phyloP scores from a whole-genome alignment of 2,113 vertebrate genomes.

The Heteronetta atricapilla region DNA sequence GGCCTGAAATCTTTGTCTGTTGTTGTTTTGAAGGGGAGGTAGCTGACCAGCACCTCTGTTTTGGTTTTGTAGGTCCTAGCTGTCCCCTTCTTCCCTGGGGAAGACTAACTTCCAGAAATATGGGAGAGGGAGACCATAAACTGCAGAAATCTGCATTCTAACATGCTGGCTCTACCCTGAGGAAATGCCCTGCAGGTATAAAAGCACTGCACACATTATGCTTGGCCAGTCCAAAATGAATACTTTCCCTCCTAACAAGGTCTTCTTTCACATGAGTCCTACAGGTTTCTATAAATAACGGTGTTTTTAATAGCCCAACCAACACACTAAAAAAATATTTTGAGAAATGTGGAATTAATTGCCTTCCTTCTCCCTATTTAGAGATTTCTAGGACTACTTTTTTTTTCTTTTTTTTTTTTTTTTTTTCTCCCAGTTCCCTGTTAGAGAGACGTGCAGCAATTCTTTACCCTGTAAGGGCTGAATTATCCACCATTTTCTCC shows the following conservation, averaged over 20 bases:
- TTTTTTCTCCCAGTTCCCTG: background rate
- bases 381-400: background rate
- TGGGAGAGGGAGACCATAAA: background rate
- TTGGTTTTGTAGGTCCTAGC: background rate
- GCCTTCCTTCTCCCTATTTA: background rate
- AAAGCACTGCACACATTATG: background rate
- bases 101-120: background rate
- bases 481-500: background rate
- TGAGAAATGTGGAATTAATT: constrained; percentile 60
- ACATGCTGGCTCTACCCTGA: background rate
- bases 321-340: constrained; percentile 17
- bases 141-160: constrained; percentile 13
- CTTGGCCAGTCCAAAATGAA: constrained; percentile 6
- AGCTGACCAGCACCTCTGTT: background rate
- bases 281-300: constrained; percentile 50
- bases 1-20: background rate
- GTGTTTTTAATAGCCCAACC: constrained; percentile 44
- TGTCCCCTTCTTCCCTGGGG: background rate
- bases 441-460: background rate
- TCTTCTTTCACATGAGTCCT: constrained; percentile 30
- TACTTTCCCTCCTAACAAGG: constrained; percentile 27
- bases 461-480: background rate
- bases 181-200: constrained; percentile 54
- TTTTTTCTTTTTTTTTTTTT: too few species aligned
- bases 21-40: background rate